Percentiles rank a stretch among this genome's conserved stretches.
phyloP scores from a whole-genome alignment of 92 coral and sea anemone genomes.

The Palythoa grandiflora region DNA sequence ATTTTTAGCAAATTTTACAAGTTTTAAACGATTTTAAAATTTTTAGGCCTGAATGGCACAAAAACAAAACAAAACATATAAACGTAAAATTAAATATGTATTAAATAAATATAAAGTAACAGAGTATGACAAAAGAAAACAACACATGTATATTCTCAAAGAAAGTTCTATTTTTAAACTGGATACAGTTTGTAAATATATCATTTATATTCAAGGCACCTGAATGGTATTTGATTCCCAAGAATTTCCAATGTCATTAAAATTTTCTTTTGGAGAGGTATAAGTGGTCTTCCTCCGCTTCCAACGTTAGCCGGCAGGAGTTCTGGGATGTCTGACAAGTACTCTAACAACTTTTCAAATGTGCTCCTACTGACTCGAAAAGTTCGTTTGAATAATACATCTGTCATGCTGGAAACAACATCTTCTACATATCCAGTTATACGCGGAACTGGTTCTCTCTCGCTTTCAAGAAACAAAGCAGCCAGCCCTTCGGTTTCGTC shows the following conservation, averaged over 20 bases:
- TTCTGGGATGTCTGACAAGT: slow-evolving; percentile 38
- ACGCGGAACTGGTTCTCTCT: neutral
- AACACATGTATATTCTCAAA: neutral
- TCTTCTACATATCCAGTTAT: neutral
- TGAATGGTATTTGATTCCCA: slow-evolving; percentile 49
- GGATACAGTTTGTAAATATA: neutral
- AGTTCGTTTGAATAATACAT: slow-evolving; percentile 15
- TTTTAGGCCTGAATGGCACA: too few relatives aligned
- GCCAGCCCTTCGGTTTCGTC: too few relatives aligned
- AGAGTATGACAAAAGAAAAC: neutral
- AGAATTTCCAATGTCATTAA: slow-evolving; percentile 31
- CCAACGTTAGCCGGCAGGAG: slow-evolving; percentile 33
- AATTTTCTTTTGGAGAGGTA: neutral
- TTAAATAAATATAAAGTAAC: too few relatives aligned
- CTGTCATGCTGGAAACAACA: slow-evolving; percentile 9
- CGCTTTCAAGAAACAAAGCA: neutral
- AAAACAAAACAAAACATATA: too few relatives aligned
- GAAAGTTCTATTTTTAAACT: neutral
- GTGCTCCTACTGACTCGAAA: slow-evolving; percentile 34
- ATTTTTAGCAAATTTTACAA: too few relatives aligned
- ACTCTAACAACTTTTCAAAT: slow-evolving; percentile 39
- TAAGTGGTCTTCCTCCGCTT: too few relatives aligned
- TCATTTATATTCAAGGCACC: neutral
- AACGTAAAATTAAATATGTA: neutral
- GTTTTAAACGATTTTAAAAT: too few relatives aligned